These are phyloP conservation scores for Acleris laterana DNA, from an alignment of 2,888 invertebrate species.

Conservation along the genomic window DNA sequence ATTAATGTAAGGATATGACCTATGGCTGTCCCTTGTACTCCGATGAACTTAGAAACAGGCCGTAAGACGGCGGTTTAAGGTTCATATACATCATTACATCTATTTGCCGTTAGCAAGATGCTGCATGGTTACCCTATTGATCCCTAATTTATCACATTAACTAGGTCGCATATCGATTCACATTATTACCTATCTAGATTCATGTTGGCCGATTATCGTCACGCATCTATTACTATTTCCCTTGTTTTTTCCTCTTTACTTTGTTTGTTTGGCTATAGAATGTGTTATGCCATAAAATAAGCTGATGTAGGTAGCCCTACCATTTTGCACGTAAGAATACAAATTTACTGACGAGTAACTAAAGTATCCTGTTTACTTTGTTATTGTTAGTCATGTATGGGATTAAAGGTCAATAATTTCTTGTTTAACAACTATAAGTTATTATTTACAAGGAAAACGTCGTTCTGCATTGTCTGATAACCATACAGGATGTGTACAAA, in stretches of 20 bases:
- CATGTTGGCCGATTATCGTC: slow-evolving; percentile 49
- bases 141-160: slow-evolving; percentile 55
- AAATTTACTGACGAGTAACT: no score
- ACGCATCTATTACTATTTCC: slow-evolving; percentile 39
- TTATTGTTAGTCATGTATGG: no score
- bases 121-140: slow-evolving; percentile 17
- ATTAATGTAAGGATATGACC: slow-evolving; percentile 64
- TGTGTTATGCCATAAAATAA: slow-evolving; percentile 12
- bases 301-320: background rate
- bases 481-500: background rate
- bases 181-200: slow-evolving; percentile 50
- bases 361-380: no score
- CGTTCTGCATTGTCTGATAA: no score
- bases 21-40: slow-evolving; percentile 38
- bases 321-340: background rate
- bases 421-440: no score
- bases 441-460: no score
- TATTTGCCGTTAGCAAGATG: slow-evolving; percentile 39
- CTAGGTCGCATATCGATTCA: slow-evolving; percentile 53
- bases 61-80: slow-evolving; percentile 15
- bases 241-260: slow-evolving; percentile 26
- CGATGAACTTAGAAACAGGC: slow-evolving; percentile 9
- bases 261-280: slow-evolving; percentile 15
- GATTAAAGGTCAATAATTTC: no score
- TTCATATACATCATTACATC: slow-evolving; percentile 37